Base-by-base conservation (phyloP, 2,113 vertebrate species). In the Etia nguti region DNA sequence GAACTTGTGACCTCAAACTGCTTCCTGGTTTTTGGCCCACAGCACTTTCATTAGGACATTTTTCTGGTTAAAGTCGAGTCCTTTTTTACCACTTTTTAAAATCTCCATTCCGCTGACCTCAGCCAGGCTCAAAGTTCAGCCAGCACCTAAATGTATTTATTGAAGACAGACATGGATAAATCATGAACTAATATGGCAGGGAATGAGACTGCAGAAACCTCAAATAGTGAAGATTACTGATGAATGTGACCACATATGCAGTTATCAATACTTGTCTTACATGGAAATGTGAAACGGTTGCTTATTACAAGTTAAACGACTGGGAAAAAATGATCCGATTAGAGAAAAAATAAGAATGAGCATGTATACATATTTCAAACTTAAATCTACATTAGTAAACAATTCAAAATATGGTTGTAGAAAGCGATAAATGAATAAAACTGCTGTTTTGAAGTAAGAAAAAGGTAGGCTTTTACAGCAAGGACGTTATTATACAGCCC, bases 1-100 rank as follows among this genome's bases (percentile, higher is more conserved):
- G 86, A 93, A 94, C 89, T 92, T 81, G 62, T 89, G 92, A 92
- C 84, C 89, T 82, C 50, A 68, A 80, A 13, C 83, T 46, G 48
- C 84, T 85, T 87, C 82, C 80, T 87, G 79, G 20, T 75, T 88
- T 84, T 12, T 88, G 84, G 88, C 79, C 29, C 77, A 55, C 41
- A 81, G 11, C 31, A 77, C 88, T 88, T 85, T 91, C 77, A 91
- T 91, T 90, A 86, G 79, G 50, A 86, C 55, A 65, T 90, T 92
- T 93, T 90, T 90, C 36, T 90, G 85, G 89, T 92, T 62, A 80
- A 55, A 83, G 52, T 36, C 0, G 52, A 20, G 22, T 80, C 55
- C 60, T 16, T 83, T 83, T 81, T 68, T 24, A 73, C 70, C 90
- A 73, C 56, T 65, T 79, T 81, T 52, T 31, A 38, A 62, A 60